Evolutionary conservation across 2,113 vertebrate genomes (phyloP), one percentile per base, ranked within the genome.

Genomic region (Haemorhous mexicanus): DNA sequence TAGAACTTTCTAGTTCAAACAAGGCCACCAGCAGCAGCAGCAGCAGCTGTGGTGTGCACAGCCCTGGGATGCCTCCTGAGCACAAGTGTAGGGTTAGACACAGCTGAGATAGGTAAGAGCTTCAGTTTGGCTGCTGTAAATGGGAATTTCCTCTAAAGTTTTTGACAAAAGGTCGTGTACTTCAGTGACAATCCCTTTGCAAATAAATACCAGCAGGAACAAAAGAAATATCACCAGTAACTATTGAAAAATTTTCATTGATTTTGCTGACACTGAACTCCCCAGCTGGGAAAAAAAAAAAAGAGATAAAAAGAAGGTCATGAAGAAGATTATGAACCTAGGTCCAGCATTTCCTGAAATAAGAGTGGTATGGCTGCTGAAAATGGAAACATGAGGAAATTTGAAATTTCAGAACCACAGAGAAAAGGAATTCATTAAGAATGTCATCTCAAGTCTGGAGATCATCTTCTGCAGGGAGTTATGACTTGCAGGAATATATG

Each of bases 151-250:
- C 53, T 62, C 94, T 58, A 74, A 80, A 33, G 26, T 63, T 73
- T 74, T 86, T 93, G 41, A 83, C 62, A 52, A 87, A 93, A 93
- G 26, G 55, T 88, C 46, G 37, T 62, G 39, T 80, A 39, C 79
- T 23, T 63, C 68, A 80, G 55, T 95, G 86, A 70, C 75, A 96
- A 90, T 56, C 21, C 49, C 37, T 90, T 94, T 92, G 66, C 79
- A 93, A 95, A 90, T 77, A 52, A 90, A 93, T 33, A 33, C 20
- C 35, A 68, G 21, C 11, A 52, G 32, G 43, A 58, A 59, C 19
- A 68, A 62, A 70, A 68, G 4, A 87, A 88, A 11, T 50, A 50
- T 10, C 9, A 28, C 32, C 39, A 22, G 30, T 44, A 74, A 55
- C 55, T 78, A 39, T 13, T 4, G 1, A 41, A 80, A 70, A 6